phyloP scores from a whole-genome alignment of 2,888 invertebrate genomes.

The Rhagium mordax region DNA sequence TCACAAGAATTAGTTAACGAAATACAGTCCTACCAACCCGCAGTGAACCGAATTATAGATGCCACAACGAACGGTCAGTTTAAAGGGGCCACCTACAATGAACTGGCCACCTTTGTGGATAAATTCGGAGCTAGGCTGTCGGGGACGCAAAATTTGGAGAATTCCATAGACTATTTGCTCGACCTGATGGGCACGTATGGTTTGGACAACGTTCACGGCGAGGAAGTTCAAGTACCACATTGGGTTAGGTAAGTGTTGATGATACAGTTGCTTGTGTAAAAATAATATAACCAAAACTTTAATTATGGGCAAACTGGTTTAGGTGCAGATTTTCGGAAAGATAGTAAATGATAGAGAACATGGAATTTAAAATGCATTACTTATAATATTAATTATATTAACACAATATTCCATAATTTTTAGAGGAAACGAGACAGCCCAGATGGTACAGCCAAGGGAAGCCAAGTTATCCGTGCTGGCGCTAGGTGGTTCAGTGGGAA shows the following conservation, averaged over 20 bases:
- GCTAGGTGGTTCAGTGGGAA: conserved; percentile 80
- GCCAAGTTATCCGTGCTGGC: conserved; percentile 79
- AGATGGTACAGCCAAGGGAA: conserved; percentile 76
- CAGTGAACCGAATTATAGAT: conserved; percentile 61
- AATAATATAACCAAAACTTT: not conserved
- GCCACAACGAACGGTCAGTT: conserved; percentile 58
- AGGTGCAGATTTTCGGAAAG: too few species aligned
- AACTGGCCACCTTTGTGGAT: conserved; percentile 71
- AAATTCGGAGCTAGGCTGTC: conserved; percentile 72
- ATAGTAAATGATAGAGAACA: not conserved
- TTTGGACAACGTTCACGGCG: conserved; percentile 81
- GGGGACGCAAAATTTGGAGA: conserved; percentile 72
- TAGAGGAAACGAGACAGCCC: conserved; percentile 73
- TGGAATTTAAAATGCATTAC: too few species aligned
- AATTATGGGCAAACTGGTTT: not conserved
- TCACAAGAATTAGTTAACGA: conserved; percentile 72
- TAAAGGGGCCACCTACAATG: conserved; percentile 62
- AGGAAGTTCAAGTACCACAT: conserved; percentile 75
- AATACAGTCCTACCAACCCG: conserved; percentile 71
- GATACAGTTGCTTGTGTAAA: not conserved
- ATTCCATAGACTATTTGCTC: conserved; percentile 74
- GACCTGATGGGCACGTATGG: conserved; percentile 68
- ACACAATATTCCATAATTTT: conserved; percentile 32
- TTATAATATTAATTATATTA: too few species aligned
- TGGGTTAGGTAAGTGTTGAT: conserved; percentile 73